These are phyloP conservation scores for Lathamus discolor DNA, from an alignment of 2,113 vertebrate genomes.

Conservation along the genomic window DNA sequence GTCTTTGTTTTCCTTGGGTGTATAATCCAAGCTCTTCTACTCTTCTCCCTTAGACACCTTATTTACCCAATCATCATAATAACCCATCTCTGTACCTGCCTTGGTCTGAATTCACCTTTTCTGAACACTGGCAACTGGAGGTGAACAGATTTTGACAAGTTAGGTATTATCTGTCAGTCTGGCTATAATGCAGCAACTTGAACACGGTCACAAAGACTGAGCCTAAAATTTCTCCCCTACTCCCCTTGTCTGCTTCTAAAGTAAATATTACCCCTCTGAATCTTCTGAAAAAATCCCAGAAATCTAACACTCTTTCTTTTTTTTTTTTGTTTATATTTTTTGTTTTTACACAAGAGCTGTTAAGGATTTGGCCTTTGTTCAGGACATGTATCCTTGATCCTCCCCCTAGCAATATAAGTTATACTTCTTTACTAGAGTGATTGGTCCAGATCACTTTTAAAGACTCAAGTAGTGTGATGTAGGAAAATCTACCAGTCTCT, in stretches of 20 bases:
- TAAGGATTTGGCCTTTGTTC: not conserved
- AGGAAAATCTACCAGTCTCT: not conserved
- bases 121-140: not conserved
- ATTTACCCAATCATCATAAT: not conserved
- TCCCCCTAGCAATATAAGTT: not conserved
- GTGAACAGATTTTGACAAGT: not conserved
- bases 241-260: not conserved
- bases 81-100: not conserved
- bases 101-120: not conserved
- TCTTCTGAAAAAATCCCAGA: not conserved
- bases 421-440: not conserved
- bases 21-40: not conserved
- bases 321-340: not conserved
- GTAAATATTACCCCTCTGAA: not conserved
- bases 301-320: not conserved
- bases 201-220: not conserved
- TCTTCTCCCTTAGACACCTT: not conserved
- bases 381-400: not conserved
- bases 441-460: slow-evolving; percentile 38
- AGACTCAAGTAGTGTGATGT: not conserved
- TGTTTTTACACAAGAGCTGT: not conserved
- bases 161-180: not conserved
- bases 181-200: not conserved
- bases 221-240: not conserved
- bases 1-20: not conserved